Percentiles rank a stretch among this genome's conserved stretches.
phyloP scores from a whole-genome alignment of 23 tunicate genomes.

The Ascidia mentula region DNA sequence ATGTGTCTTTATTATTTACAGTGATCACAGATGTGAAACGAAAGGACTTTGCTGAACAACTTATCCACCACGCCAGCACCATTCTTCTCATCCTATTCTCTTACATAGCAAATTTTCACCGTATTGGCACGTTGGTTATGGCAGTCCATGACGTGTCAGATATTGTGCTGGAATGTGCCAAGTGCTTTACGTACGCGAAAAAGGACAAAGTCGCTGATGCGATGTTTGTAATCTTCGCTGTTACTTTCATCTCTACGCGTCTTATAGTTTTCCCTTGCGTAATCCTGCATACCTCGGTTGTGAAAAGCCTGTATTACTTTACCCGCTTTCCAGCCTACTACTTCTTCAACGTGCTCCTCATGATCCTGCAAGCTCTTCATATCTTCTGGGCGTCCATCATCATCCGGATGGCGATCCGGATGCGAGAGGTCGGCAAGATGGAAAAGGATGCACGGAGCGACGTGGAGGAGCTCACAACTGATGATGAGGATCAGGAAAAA shows the following conservation, averaged over 20 bases:
- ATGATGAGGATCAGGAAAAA: constrained; percentile 10
- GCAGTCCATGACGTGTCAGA: constrained; percentile 97
- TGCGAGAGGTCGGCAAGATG: constrained; percentile 46
- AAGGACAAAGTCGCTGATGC: constrained; percentile 41
- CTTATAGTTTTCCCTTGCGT: constrained; percentile 62
- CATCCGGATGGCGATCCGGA: constrained; percentile 65
- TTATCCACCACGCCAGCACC: constrained; percentile 92
- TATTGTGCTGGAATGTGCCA: constrained; percentile 77
- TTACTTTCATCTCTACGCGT: constrained; percentile 70
- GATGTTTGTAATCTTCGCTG: constrained; percentile 68
- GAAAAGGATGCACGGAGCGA: constrained; percentile 85
- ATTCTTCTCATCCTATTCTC: constrained; percentile 80
- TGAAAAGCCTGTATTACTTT: constrained; percentile 60
- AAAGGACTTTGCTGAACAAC: constrained; percentile 83
- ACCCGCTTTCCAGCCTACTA: constrained; percentile 56
- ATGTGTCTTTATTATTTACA: constrained; percentile 70
- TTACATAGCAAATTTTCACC: constrained; percentile 69
- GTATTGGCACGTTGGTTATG: constrained; percentile 90
- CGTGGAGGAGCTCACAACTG: constrained; percentile 33
- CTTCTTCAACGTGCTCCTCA: constrained; percentile 72
- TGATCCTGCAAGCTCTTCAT: constrained; percentile 70
- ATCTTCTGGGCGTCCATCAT: constrained; percentile 89
- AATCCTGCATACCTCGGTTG: constrained; percentile 69
- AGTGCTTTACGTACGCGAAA: constrained; percentile 65
- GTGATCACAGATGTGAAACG: constrained; percentile 77